Percentiles rank a stretch among this genome's conserved stretches.
Evolutionary conservation across 23 tunicate genomes (phyloP).

Genomic region (Halocynthia aurantium): DNA sequence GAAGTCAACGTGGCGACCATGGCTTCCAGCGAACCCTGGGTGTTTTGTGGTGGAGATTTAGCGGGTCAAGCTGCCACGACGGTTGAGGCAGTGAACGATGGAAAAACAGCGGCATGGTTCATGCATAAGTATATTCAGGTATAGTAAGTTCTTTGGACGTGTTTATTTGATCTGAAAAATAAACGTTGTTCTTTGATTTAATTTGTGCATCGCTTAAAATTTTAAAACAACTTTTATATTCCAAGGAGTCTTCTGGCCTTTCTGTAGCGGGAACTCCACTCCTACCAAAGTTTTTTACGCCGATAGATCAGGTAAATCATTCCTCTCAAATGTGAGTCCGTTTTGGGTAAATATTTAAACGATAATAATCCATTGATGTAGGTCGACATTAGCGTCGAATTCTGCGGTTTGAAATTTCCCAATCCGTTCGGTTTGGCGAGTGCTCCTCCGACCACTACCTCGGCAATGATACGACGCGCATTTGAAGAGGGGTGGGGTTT

Average conservation of each 20-base stretch:
- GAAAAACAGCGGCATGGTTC: conserved; percentile 88
- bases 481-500: conserved; percentile 99
- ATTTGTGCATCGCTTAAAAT: neutral
- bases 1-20: conserved; percentile 73
- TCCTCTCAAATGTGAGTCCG: too few relatives aligned
- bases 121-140: conserved; percentile 96
- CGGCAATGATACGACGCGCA: conserved; percentile 93
- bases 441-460: conserved; percentile 98
- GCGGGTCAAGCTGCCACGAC: conserved; percentile 93
- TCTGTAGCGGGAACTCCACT: conserved; percentile 38
- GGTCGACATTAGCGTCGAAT: conserved; percentile 84
- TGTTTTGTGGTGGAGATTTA: conserved; percentile 95
- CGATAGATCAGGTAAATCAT: conserved; percentile 38
- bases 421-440: conserved; percentile 98
- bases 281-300: conserved; percentile 88
- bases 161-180: neutral
- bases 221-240: neutral
- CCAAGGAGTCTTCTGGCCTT: conserved; percentile 4
- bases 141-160: neutral
- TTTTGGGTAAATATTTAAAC: too few relatives aligned
- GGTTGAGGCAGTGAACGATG: conserved; percentile 99
- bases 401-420: conserved; percentile 90
- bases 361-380: too few relatives aligned
- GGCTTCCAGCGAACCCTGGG: conserved; percentile 61
- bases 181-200: neutral